Evolutionary conservation across 2,797 vertebrate genomes (phyloP).

Genomic region (Periophthalmus magnuspinnatus): DNA sequence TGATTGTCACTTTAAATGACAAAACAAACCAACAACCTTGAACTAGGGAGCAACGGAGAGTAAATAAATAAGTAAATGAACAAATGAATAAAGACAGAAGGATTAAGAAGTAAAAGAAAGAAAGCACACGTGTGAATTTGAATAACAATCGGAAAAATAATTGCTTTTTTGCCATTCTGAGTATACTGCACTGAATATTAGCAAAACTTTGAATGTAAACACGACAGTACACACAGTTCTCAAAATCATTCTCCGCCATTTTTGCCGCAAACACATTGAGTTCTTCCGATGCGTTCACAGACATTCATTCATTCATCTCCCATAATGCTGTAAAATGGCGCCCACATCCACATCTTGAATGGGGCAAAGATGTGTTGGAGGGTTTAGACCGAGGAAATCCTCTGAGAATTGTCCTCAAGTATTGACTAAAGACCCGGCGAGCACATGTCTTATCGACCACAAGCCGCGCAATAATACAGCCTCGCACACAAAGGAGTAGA

Average conservation of each 20-base stretch:
- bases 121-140: too few relatives aligned
- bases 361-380: constrained; percentile 51
- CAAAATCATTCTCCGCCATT: not conserved
- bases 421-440: constrained; percentile 54
- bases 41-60: constrained; percentile 23
- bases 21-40: constrained; percentile 63
- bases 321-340: not conserved
- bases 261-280: not conserved
- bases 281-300: not conserved
- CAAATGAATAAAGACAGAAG: not conserved
- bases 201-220: too few relatives aligned
- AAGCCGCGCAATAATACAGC: constrained; percentile 49
- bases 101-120: not conserved
- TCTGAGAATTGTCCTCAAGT: constrained; percentile 51
- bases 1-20: constrained; percentile 72
- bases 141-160: too few relatives aligned
- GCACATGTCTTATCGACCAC: constrained; percentile 68
- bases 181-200: too few relatives aligned
- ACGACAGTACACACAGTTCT: too few relatives aligned
- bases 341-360: constrained; percentile 19
- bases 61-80: not conserved
- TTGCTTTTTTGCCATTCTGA: too few relatives aligned
- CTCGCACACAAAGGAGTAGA: constrained; percentile 36
- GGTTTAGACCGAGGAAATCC: constrained; percentile 46
- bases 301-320: not conserved